phyloP scores from a whole-genome alignment of 2,797 vertebrate species.

The Anabacerthia variegaticeps region DNA sequence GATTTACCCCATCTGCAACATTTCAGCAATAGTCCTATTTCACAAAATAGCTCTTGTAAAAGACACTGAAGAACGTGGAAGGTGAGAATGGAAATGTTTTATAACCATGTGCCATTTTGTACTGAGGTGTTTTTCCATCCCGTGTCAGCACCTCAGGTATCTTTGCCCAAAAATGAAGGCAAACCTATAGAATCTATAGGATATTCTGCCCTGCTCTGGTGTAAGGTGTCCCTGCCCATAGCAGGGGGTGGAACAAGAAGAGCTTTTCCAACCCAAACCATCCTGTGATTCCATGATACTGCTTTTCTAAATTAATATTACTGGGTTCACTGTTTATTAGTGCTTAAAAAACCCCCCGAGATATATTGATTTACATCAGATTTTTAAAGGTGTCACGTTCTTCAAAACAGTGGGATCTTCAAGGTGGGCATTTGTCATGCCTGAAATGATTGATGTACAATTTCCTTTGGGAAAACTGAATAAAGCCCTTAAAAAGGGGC shows the following conservation, averaged over 20 bases:
- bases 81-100: not conserved
- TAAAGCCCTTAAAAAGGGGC: not conserved
- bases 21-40: not conserved
- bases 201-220: not conserved
- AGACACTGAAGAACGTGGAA: not conserved
- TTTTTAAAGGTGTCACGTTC: not conserved
- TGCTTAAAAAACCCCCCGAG: not conserved
- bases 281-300: not conserved
- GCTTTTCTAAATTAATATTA: not conserved
- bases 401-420: not conserved
- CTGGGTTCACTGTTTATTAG: not conserved
- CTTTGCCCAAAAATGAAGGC: not conserved
- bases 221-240: not conserved
- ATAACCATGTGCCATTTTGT: not conserved
- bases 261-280: not conserved
- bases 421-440: not conserved
- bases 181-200: not conserved
- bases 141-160: not conserved
- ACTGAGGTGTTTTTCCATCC: not conserved
- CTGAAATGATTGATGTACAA: not conserved
- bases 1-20: not conserved
- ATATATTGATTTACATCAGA: not conserved
- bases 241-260: rapidly evolving
- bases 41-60: not conserved
- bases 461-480: not conserved